A percentile compares a stretch with the other conserved stretches of the same genome.
These are phyloP conservation scores for Emydoidea blandingii DNA, from an alignment of 2,797 vertebrate species.

Conservation along the genomic window DNA sequence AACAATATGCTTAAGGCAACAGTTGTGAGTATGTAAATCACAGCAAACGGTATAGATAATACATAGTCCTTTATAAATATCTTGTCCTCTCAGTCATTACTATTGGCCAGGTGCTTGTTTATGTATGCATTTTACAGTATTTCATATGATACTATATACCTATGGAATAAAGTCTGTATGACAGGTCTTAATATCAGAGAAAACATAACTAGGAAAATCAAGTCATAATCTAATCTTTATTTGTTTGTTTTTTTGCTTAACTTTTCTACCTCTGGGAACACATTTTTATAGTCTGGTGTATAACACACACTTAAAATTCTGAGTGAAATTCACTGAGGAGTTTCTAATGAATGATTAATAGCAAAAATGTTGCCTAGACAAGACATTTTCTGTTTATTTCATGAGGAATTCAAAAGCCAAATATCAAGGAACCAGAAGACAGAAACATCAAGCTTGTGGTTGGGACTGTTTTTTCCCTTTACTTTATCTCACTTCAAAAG, in stretches of 20 bases:
- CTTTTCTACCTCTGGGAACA: slow-evolving; percentile 17
- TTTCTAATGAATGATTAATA: slow-evolving; percentile 30
- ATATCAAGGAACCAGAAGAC: neutral
- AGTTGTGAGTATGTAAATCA: neutral
- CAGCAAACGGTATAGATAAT: neutral
- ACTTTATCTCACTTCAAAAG: neutral
- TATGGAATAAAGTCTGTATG: neutral
- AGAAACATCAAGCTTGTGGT: slow-evolving; percentile 4
- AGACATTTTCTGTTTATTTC: neutral
- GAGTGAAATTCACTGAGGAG: neutral
- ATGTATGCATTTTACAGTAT: neutral
- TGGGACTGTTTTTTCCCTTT: neutral
- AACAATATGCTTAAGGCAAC: neutral
- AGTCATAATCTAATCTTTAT: neutral
- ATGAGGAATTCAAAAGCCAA: slow-evolving; percentile 12
- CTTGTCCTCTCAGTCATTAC: neutral
- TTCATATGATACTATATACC: neutral
- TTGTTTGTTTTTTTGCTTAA: neutral
- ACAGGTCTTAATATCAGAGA: neutral
- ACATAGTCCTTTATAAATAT: neutral
- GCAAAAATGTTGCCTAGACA: neutral
- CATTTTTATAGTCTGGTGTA: neutral
- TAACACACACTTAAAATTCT: slow-evolving; percentile 9
- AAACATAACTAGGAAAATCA: neutral
- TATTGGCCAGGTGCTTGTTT: neutral